These are phyloP conservation scores for Paraplagusia blochii DNA, from an alignment of 2,113 vertebrate species.

Conservation along the genomic window DNA sequence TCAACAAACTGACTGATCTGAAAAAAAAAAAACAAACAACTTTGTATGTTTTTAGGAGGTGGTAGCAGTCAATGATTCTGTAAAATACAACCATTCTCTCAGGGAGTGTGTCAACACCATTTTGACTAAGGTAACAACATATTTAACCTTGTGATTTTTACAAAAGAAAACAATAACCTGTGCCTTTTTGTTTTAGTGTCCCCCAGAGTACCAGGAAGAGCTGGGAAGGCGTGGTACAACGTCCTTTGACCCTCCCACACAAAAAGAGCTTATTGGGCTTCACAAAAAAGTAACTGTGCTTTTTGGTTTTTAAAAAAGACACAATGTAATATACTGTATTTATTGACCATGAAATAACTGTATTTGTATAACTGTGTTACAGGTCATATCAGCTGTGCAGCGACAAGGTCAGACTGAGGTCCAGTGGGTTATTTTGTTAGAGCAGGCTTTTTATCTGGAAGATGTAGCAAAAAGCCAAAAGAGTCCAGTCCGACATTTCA, in stretches of 20 bases:
- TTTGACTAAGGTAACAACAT: constrained; percentile 85
- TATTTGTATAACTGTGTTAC: constrained; percentile 8
- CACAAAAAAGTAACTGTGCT: constrained; percentile 83
- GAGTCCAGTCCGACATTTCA: constrained; percentile 78
- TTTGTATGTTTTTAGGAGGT: constrained; percentile 78
- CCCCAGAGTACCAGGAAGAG: constrained; percentile 85
- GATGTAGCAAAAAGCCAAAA: constrained; percentile 87
- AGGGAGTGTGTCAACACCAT: constrained; percentile 91
- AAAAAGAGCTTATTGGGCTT: constrained; percentile 82
- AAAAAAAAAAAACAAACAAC: background rate
- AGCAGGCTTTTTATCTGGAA: constrained; percentile 87
- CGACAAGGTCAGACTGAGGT: constrained; percentile 84
- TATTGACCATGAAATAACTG: background rate
- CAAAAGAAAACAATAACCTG: too few species aligned
- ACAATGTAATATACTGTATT: background rate
- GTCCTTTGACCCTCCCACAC: constrained; percentile 73
- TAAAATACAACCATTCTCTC: constrained; percentile 83
- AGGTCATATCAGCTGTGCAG: constrained; percentile 90
- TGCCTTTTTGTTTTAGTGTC: constrained; percentile 75
- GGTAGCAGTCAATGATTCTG: constrained; percentile 78
- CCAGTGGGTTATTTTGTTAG: constrained; percentile 87
- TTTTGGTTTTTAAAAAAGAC: background rate
- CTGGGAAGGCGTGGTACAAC: constrained; percentile 85
- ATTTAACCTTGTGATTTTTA: too few species aligned
- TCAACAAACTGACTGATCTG: background rate